Evolutionary conservation across 2,113 vertebrate species (phyloP), one percentile per base, ranked within the genome.

Genomic region (Pandion haliaetus): DNA sequence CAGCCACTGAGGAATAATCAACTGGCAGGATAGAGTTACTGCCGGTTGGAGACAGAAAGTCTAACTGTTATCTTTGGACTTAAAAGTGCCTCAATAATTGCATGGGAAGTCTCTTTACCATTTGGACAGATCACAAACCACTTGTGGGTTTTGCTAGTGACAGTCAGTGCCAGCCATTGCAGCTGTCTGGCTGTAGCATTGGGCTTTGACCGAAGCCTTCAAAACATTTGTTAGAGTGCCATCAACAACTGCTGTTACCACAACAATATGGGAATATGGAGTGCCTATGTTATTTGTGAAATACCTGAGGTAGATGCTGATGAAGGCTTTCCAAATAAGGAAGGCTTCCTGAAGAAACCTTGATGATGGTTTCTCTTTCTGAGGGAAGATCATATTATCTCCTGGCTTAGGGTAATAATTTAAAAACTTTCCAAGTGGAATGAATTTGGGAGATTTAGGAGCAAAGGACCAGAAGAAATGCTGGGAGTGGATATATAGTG

Each of bases 61-160:
- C 95, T 95, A 94, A 79, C 77, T 96, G 77, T 88, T 95, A 91
- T 96, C 84, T 85, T 25, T 96, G 92, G 73, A 61, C 78, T 82
- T 89, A 93, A 47, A 94, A 95, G 82, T 65, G 28, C 62, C 49
- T 95, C 88, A 86, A 44, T 85, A 96, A 90, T 94, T 96, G 45
- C 62, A 91, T 44, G 17, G 36, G 66, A 87, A 91, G 49, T 42
- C 65, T 87, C 78, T 93, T 78, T 88, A 87, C 78, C 25, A 17
- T 91, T 94, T 91, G 90, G 73, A 88, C 31, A 82, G 65, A 63
- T 91, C 89, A 74, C 26, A 95, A 95, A 92, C 65, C 81, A 78
- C 77, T 94, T 86, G 86, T 63, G 83, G 86, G 55, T 84, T 96
- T 92, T 78, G 19, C 34, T 71, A 21, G 52, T 55, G 77, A 78